Conservation (phyloP, 1,140 invertebrate genomes). For the Meloidogyne chitwoodi region DNA sequence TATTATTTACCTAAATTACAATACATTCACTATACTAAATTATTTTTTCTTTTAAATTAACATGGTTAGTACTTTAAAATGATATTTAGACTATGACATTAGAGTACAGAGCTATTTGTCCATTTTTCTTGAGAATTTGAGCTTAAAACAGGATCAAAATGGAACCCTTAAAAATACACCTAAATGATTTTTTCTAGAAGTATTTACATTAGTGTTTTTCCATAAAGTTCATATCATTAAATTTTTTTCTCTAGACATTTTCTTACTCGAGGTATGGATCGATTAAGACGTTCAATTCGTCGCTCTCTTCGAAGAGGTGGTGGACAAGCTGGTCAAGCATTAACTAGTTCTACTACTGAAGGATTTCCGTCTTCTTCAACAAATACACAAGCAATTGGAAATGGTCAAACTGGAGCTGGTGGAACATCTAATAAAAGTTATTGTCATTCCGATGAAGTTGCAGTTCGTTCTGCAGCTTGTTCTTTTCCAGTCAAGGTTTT, state of each 20-base stretch:
- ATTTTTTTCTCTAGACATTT: conserved; percentile 42
- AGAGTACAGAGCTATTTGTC: too few species aligned
- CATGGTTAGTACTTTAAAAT: too few species aligned
- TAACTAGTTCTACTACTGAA: conserved; percentile 67
- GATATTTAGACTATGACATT: too few species aligned
- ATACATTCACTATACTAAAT: too few species aligned
- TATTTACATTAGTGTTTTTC: too few species aligned
- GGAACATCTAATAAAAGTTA: conserved; percentile 73
- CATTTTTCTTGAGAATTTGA: too few species aligned
- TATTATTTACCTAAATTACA: too few species aligned
- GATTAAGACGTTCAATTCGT: conserved; percentile 80
- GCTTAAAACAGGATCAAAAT: too few species aligned
- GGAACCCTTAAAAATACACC: too few species aligned
- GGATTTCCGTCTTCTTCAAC: conserved; percentile 11
- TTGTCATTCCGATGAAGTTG: conserved; percentile 94
- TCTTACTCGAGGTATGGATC: conserved; percentile 71
- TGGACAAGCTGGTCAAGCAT: conserved; percentile 54
- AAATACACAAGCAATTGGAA: not conserved
- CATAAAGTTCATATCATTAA: too few species aligned
- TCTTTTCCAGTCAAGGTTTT: conserved; percentile 87
- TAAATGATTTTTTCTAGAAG: too few species aligned
- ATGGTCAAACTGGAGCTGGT: conserved; percentile 63
- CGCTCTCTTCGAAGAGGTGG: conserved; percentile 73
- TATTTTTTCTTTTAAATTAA: too few species aligned
- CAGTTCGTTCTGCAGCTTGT: conserved; percentile 88